A percentile compares a stretch with the other conserved stretches of the same genome.
phyloP scores from a whole-genome alignment of 2,888 invertebrate genomes.

The Hirudinaria manillensis region DNA sequence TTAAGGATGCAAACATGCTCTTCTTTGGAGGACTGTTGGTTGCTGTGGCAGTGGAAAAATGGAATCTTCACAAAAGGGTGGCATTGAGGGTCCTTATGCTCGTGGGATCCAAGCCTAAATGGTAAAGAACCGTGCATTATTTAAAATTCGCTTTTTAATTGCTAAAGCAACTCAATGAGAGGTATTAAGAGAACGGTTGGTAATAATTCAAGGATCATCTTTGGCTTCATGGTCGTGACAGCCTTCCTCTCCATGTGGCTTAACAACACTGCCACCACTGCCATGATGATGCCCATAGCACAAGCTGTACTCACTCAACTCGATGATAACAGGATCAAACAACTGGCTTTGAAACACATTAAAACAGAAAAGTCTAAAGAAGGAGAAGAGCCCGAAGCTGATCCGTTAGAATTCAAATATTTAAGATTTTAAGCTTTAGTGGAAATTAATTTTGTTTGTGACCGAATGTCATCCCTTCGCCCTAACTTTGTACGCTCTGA shows the following conservation, averaged over 20 bases:
- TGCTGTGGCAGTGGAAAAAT: conserved; percentile 82
- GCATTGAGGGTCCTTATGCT: conserved; percentile 75
- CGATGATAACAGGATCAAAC: conserved; percentile 27
- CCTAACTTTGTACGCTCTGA: no score
- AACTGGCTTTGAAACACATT: conserved; percentile 14
- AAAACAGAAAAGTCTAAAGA: no score
- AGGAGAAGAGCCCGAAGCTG: no score
- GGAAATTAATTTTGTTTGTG: no score
- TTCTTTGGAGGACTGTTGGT: conserved; percentile 75
- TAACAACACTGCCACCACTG: conserved; percentile 75
- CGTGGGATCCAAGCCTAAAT: conserved; percentile 57
- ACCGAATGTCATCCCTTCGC: no score
- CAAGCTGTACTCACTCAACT: conserved; percentile 62
- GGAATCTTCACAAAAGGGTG: conserved; percentile 78
- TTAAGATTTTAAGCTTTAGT: no score
- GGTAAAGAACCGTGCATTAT: conserved; percentile 36
- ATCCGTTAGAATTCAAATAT: no score
- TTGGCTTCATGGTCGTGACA: conserved; percentile 78
- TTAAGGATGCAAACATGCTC: conserved; percentile 51
- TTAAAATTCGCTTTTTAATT: no score
- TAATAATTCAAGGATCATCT: conserved; percentile 60
- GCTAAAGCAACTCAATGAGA: not conserved
- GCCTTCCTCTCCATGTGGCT: conserved; percentile 96
- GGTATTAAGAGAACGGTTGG: not conserved
- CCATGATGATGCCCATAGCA: conserved; percentile 53